Conservation (phyloP, 2,113 vertebrate genomes). For the Lycaon pictus region DNA sequence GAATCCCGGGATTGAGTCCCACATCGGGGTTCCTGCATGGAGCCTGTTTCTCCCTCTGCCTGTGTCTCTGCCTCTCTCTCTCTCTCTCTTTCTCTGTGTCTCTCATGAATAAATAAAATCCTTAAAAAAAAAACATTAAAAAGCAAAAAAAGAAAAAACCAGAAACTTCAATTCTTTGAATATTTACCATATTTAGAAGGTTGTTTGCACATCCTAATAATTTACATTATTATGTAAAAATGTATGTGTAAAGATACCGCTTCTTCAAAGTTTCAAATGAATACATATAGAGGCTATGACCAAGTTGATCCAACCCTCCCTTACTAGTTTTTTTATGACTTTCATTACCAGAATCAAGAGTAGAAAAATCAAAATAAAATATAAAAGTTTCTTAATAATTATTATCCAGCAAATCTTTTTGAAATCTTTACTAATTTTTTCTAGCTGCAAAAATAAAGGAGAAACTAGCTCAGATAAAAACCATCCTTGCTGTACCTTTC, state of each 20-base stretch:
- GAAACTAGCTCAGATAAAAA: conserved; percentile 48
- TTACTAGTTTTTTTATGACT: background rate
- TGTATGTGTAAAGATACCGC: background rate
- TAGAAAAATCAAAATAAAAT: conserved; percentile 51
- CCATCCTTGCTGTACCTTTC: background rate
- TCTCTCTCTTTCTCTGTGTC: no score
- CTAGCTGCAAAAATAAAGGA: conserved; percentile 45
- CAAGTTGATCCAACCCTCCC: background rate
- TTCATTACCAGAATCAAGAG: conserved; percentile 14
- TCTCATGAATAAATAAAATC: no score
- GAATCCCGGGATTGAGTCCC: no score
- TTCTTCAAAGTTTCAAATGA: conserved; percentile 32
- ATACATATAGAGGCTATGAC: background rate
- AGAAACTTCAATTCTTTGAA: background rate
- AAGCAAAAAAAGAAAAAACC: background rate
- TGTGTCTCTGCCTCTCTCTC: no score
- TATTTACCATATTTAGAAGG: background rate
- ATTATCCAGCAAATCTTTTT: conserved; percentile 2
- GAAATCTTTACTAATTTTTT: conserved; percentile 18
- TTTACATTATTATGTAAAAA: conserved; percentile 3
- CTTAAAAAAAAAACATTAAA: no score
- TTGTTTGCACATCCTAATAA: background rate
- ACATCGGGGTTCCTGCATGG: no score
- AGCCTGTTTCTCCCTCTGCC: no score
- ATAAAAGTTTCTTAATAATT: conserved; percentile 9